Conservation (phyloP, 2,888 invertebrate genomes). For the Aleiodes testaceus region DNA sequence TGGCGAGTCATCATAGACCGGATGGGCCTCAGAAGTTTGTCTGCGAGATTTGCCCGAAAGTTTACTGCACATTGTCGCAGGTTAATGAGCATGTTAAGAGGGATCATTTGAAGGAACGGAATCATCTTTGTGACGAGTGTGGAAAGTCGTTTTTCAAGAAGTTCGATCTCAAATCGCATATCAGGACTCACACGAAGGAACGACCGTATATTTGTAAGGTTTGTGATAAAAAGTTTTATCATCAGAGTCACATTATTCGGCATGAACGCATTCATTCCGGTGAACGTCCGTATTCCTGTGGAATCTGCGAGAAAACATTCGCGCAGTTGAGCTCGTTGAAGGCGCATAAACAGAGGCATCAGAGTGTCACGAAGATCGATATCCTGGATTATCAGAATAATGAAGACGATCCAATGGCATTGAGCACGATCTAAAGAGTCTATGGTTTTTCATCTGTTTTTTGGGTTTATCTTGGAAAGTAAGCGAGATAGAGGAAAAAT, state of each 20-base stretch:
- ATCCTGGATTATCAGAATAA: conserved; percentile 61
- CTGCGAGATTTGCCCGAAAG: conserved; percentile 67
- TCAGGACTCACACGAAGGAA: conserved; percentile 69
- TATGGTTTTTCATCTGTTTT: no score
- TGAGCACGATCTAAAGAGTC: no score
- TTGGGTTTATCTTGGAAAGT: no score
- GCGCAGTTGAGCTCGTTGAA: conserved; percentile 63
- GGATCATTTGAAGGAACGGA: conserved; percentile 68
- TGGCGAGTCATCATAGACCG: conserved; percentile 62
- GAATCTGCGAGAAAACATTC: conserved; percentile 63
- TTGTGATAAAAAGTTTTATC: conserved; percentile 69
- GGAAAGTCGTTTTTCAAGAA: conserved; percentile 70
- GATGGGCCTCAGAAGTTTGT: conserved; percentile 65
- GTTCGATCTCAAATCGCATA: conserved; percentile 70
- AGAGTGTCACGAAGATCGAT: conserved; percentile 55
- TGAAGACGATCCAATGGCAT: conserved; percentile 57
- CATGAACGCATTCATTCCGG: conserved; percentile 69
- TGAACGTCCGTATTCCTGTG: conserved; percentile 63
- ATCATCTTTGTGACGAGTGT: conserved; percentile 67
- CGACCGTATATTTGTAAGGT: conserved; percentile 68
- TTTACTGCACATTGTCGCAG: conserved; percentile 66
- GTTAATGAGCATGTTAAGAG: conserved; percentile 70
- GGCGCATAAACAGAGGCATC: conserved; percentile 60
- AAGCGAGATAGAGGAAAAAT: no score
- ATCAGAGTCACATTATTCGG: conserved; percentile 69